Percentiles rank a stretch among this genome's conserved stretches.
Evolutionary conservation across 2,888 invertebrate species (phyloP).

Genomic region (Drosophila aldrichi): DNA sequence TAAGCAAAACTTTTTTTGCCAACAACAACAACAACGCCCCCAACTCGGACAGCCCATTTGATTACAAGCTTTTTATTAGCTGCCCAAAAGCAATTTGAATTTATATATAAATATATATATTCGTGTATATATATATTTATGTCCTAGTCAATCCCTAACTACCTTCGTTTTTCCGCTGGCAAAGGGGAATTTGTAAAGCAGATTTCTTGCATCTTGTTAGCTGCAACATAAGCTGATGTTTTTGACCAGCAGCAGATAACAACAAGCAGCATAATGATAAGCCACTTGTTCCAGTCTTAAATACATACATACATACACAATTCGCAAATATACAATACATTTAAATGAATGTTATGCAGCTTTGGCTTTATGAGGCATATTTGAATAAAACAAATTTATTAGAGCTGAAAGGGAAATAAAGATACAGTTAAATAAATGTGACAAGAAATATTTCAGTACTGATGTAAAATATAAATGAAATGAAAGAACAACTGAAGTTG

Average conservation of each 20-base stretch:
- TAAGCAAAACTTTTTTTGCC: conserved; percentile 45
- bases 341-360: neutral
- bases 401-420: neutral
- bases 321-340: neutral
- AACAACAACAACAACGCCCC: conserved; percentile 15
- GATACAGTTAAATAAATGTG: neutral
- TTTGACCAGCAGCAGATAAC: conserved; percentile 38
- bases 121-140: conserved; percentile 50
- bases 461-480: neutral
- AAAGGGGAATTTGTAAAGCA: conserved; percentile 17
- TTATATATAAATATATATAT: conserved; percentile 39
- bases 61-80: conserved; percentile 76
- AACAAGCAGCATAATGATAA: conserved; percentile 20
- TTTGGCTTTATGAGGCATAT: neutral
- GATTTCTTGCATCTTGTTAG: conserved; percentile 40
- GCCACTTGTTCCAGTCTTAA: neutral
- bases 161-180: conserved; percentile 31
- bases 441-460: neutral
- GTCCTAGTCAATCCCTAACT: conserved; percentile 63
- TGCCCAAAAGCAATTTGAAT: conserved; percentile 75
- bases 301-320: conserved; percentile 2
- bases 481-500: no score
- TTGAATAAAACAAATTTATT: neutral
- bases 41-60: conserved; percentile 45
- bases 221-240: conserved; percentile 61